Evolutionary conservation across 2,113 vertebrate genomes (phyloP).

Genomic region (Ageneiosus marmoratus): DNA sequence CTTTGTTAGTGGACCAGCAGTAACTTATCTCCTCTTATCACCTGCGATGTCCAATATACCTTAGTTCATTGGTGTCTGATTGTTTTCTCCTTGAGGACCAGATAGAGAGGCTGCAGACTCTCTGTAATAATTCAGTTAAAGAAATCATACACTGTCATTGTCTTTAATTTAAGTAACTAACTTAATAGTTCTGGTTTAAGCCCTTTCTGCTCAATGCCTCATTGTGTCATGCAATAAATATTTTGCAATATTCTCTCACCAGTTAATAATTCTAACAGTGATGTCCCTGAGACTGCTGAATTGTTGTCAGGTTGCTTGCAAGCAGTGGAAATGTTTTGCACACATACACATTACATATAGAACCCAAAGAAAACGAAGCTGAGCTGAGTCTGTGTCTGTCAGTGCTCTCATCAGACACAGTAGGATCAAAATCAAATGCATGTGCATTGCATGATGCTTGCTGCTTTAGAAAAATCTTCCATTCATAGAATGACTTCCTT

Average conservation of each 20-base stretch:
- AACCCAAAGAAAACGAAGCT: neutral
- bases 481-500: neutral
- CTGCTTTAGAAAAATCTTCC: neutral
- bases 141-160: neutral
- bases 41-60: neutral
- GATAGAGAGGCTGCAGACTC: neutral
- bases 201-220: neutral
- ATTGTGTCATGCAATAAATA: neutral
- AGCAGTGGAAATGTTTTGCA: neutral
- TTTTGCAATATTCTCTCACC: neutral
- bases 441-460: neutral
- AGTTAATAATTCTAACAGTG: neutral
- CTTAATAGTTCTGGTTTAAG: neutral
- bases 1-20: neutral
- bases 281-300: neutral
- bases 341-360: neutral
- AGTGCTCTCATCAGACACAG: neutral
- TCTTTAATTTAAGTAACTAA: neutral
- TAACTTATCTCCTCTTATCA: neutral
- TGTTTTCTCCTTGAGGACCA: neutral
- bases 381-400: neutral
- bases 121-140: neutral
- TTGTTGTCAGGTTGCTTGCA: neutral
- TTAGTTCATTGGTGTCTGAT: neutral
- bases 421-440: neutral